A percentile compares a stretch with the other conserved stretches of the same genome.
Evolutionary conservation across 2,113 vertebrate species (phyloP).

Genomic region (Pedionomus torquatus): DNA sequence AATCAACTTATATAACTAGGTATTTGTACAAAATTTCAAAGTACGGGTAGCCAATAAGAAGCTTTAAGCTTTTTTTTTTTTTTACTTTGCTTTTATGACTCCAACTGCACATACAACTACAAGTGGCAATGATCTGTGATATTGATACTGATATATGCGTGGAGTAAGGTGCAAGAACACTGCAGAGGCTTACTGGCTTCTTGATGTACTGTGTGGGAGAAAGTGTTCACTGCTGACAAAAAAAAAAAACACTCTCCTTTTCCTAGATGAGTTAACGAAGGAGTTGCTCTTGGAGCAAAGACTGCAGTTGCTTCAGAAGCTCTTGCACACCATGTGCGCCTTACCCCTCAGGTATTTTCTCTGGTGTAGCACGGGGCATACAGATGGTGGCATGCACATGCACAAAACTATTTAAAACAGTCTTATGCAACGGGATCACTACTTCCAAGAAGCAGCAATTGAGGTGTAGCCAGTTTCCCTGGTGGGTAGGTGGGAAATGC

Average conservation of each 20-base stretch:
- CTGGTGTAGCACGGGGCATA: not conserved
- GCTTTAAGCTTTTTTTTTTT: not conserved
- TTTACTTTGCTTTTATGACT: not conserved
- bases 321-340: fast-evolving
- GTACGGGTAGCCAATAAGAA: not conserved
- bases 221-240: not conserved
- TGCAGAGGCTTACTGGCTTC: not conserved
- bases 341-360: fast-evolving
- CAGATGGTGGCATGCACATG: not conserved
- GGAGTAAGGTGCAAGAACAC: not conserved
- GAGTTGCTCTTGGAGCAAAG: not conserved
- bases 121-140: not conserved
- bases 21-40: not conserved
- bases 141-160: fast-evolving
- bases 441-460: not conserved
- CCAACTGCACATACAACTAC: not conserved
- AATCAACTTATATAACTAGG: not conserved
- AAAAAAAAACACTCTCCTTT: not conserved
- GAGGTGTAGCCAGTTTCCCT: not conserved
- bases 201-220: not conserved
- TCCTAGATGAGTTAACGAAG: not conserved
- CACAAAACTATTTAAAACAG: not conserved
- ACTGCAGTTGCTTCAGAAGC: not conserved
- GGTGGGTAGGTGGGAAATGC: fast-evolving
- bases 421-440: not conserved